Base-by-base conservation (phyloP, 2,888 invertebrate genomes). In the Mythimna ferrago region DNA sequence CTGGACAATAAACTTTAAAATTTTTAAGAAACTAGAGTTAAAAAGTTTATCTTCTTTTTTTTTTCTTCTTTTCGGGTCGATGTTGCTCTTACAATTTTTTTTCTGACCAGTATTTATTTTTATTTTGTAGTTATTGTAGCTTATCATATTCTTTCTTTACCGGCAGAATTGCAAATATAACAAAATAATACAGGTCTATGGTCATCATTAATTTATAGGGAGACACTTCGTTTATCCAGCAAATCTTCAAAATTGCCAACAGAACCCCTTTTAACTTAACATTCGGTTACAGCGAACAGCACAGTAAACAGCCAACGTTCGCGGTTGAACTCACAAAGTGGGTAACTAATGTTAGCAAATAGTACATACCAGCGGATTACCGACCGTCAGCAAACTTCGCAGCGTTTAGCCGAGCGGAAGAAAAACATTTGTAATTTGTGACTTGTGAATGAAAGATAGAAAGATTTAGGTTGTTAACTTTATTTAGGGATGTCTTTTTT, bases 321-420 rank as follows among this genome's bases (percentile, higher is more conserved):
- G 16, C 66, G 70, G 41, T 56, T 64, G 62, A 76, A 76, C 62
- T 81, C 77, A 76, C 57, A 76, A 70, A 77, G 63, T 74, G 58
- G 48, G 41, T 61, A 63, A 69, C 70, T 76, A 58, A 76, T 81
- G 76, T 62, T 26, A 38, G 70, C 63, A 66, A 76, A 70, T 58
- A 69, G 56, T 26, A 56, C 44, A 38, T 51, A 61, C 26, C 58
- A 35, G 62, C 54, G 57, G 62, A 81, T 75, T 41, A 62, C 81
- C 48, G 21, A 57, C 53, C 26, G 41, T 72, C 61, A 16, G 9
- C 4, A 48, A 54, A 69, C 48, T 74, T 66, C 11, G 57, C 48
- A 41, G 11, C 48, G 48, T 62, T 57, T 65, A 64, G 9, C 41
- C 16, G 54, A 35, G 5, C 58, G 41, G 26, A 70, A 70, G 51